Conservation (phyloP, 2,888 invertebrate species). For the Marasmarcha lunaedactyla region DNA sequence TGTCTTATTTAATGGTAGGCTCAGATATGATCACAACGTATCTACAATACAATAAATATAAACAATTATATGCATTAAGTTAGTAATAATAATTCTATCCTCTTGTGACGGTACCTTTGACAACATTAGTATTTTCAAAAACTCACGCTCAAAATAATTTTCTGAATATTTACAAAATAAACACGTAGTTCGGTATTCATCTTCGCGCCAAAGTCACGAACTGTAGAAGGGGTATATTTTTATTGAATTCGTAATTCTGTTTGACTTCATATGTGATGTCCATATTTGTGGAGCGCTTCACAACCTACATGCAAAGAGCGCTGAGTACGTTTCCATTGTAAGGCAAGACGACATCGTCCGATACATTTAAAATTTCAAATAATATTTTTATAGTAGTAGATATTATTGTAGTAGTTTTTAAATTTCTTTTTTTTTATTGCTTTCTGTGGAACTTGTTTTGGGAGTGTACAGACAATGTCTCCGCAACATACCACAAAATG, state of each 20-base stretch:
- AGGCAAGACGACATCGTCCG: background rate
- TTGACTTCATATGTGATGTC: conserved; percentile 70
- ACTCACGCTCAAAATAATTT: too few relatives aligned
- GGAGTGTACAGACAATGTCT: too few relatives aligned
- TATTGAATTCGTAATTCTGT: conserved; percentile 70
- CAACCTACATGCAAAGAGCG: conserved; percentile 44
- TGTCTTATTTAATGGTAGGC: too few relatives aligned
- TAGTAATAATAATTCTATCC: too few relatives aligned
- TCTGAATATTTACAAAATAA: background rate
- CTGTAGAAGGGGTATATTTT: conserved; percentile 63
- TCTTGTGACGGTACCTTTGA: too few relatives aligned
- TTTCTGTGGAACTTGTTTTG: too few relatives aligned
- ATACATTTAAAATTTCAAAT: background rate
- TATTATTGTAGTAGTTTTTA: background rate
- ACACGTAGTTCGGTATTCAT: background rate
- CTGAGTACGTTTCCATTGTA: conserved; percentile 19
- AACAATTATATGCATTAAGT: too few relatives aligned
- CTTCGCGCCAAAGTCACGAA: conserved; percentile 35
- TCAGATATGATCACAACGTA: too few relatives aligned
- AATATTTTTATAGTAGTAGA: background rate
- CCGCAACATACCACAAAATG: too few relatives aligned
- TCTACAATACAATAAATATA: too few relatives aligned
- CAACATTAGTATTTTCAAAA: too few relatives aligned
- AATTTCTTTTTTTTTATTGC: too few relatives aligned
- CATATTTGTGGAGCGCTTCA: conserved; percentile 51